Evolutionary conservation across 1,140 invertebrate species (phyloP), one percentile per base, ranked within the genome.

Genomic region (Druon quercuslanigerum): DNA sequence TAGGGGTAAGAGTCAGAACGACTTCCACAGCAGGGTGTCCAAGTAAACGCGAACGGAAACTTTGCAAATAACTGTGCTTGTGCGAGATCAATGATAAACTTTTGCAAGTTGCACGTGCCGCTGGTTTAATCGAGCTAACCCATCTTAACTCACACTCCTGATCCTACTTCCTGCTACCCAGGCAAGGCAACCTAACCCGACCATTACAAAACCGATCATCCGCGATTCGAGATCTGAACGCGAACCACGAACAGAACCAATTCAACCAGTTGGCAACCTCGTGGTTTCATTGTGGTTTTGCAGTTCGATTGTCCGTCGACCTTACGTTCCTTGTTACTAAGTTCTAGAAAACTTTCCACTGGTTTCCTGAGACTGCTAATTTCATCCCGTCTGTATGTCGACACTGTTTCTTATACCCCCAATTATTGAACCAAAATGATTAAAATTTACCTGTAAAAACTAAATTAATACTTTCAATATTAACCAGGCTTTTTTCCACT

Each of bases 221-320:
- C 74, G 75, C 79, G 85, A 87, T 80, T 86, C 76, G 80, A 83
- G 77, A 85, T 71, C 74, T 66, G 73, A 83, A 82, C 52, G 79
- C 79, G 80, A 77, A 80, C 40, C 83, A 56, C 71, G 83, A 82
- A 51, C 79, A 78, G 80, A 77, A 80, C 50, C 83, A 84, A 84
- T 86, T 86, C 83, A 82, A 85, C 83, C 85, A 83, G 87, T 89
- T 90, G 84, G 86, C 84, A 87, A 88, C 87, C 83, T 84, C 78
- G 88, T 75, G 88, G 88, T 88, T 87, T 86, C 85, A 87, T 88
- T 87, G 85, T 83, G 87, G 87, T 72, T 74, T 82, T 74, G 84
- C 85, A 82, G 81, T 85, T 83, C 86, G 83, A 88, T 88, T 89
- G 87, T 89, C 88, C 86, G 81, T 87, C 86, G 82, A 85, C 84